phyloP scores from a whole-genome alignment of 2,888 invertebrate genomes.

The Hypolimnas misippus region DNA sequence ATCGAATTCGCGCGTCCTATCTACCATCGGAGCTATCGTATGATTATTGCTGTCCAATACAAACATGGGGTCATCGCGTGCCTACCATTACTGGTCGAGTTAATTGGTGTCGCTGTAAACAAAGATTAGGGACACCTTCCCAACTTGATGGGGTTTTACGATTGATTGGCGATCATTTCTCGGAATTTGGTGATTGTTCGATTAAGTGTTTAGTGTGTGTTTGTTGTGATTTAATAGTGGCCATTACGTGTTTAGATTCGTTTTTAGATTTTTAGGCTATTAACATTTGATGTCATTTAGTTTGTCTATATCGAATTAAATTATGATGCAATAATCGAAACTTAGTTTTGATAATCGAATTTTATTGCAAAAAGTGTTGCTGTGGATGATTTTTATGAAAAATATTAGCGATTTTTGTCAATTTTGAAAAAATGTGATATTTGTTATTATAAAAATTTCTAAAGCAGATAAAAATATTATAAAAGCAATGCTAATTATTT shows the following conservation, averaged over 20 bases:
- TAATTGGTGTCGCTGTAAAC: constrained; percentile 61
- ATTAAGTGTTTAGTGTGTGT: background rate
- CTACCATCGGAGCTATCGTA: constrained; percentile 37
- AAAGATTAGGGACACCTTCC: constrained; percentile 54
- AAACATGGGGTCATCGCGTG: constrained; percentile 37
- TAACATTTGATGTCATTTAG: background rate
- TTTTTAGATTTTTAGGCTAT: background rate
- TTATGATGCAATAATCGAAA: background rate
- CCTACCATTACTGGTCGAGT: constrained; percentile 44
- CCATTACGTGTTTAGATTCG: background rate
- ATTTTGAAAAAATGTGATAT: no score
- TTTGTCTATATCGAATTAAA: background rate
- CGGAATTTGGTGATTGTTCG: constrained; percentile 50
- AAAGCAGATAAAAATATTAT: no score
- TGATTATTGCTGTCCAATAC: constrained; percentile 42
- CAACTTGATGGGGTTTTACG: constrained; percentile 46
- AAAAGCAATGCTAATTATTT: no score
- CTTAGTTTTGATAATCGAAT: background rate
- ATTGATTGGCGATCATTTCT: constrained; percentile 44
- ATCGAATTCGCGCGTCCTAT: constrained; percentile 46
- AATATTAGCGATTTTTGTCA: no score
- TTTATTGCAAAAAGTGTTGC: no score
- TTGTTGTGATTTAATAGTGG: background rate
- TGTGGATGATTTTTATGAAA: no score
- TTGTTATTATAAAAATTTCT: no score